Conservation (phyloP, 2,797 vertebrate genomes). For the Rhinogobio ventralis region DNA sequence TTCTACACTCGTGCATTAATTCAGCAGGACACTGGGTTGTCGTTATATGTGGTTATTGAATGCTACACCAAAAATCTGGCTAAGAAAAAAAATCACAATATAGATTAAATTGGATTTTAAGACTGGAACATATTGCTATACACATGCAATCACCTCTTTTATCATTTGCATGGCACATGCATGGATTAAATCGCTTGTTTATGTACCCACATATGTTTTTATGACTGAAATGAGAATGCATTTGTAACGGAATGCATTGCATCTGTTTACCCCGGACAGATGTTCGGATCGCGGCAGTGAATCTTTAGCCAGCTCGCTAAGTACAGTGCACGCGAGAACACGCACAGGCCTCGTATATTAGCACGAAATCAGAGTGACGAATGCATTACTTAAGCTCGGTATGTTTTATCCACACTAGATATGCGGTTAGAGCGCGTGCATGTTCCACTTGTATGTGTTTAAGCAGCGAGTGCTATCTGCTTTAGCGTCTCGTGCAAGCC, state of each 20-base stretch:
- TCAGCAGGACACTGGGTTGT: not conserved
- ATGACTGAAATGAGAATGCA: not conserved
- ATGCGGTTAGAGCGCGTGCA: not conserved
- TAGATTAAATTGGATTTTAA: not conserved
- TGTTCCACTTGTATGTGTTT: not conserved
- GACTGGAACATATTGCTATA: not conserved
- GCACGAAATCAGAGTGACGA: not conserved
- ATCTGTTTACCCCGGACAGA: constrained; percentile 37
- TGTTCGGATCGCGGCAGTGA: constrained; percentile 22
- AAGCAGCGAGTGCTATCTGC: not conserved
- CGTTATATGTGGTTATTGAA: too few relatives aligned
- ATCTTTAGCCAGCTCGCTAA: constrained; percentile 30
- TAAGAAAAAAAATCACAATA: not conserved
- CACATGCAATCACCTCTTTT: not conserved
- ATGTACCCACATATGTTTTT: not conserved
- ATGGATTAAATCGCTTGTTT: not conserved
- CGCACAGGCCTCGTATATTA: not conserved
- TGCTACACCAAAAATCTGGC: not conserved
- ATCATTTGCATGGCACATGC: not conserved
- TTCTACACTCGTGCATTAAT: constrained; percentile 41
- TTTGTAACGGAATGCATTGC: constrained; percentile 37
- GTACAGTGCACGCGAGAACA: constrained; percentile 9
- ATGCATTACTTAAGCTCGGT: not conserved
- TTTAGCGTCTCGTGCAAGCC: constrained; percentile 2
- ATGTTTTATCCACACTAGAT: not conserved